Percentiles rank a stretch among this genome's conserved stretches.
These are phyloP conservation scores for Athene noctua DNA, from an alignment of 2,113 vertebrate species.

Conservation along the genomic window DNA sequence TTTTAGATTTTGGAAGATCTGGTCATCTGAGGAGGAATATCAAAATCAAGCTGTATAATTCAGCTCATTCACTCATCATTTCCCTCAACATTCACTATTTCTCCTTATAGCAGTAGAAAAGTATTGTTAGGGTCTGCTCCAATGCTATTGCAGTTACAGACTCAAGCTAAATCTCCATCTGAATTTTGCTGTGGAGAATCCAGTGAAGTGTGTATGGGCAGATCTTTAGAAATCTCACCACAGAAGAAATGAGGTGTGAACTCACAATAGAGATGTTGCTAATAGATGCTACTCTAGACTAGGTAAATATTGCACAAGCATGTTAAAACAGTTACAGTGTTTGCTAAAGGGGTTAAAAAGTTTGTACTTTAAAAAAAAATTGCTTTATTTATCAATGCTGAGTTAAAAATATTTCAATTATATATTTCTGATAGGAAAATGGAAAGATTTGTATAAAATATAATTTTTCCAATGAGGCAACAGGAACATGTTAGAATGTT, in stretches of 20 bases:
- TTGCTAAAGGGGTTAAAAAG: not conserved
- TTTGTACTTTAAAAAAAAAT: not conserved
- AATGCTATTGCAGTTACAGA: not conserved
- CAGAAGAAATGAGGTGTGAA: not conserved
- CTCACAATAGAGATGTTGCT: not conserved
- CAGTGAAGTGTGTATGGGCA: not conserved
- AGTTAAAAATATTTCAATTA: not conserved
- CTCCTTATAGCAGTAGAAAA: not conserved
- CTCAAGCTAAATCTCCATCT: not conserved
- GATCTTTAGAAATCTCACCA: not conserved
- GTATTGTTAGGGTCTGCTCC: not conserved
- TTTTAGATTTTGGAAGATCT: not conserved
- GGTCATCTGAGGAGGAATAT: not conserved
- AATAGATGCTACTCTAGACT: not conserved
- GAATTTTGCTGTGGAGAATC: not conserved
- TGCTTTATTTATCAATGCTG: accelerated
- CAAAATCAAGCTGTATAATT: not conserved
- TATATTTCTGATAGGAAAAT: not conserved
- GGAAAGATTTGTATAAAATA: not conserved
- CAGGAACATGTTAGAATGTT: not conserved
- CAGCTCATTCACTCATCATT: not conserved
- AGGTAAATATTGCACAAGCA: not conserved
- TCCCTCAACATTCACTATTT: not conserved
- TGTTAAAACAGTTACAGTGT: not conserved
- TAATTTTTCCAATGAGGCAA: not conserved